These are phyloP conservation scores for Chrysogorgia sp. DNA, from an alignment of 92 coral and sea anemone species.

Conservation along the genomic window DNA sequence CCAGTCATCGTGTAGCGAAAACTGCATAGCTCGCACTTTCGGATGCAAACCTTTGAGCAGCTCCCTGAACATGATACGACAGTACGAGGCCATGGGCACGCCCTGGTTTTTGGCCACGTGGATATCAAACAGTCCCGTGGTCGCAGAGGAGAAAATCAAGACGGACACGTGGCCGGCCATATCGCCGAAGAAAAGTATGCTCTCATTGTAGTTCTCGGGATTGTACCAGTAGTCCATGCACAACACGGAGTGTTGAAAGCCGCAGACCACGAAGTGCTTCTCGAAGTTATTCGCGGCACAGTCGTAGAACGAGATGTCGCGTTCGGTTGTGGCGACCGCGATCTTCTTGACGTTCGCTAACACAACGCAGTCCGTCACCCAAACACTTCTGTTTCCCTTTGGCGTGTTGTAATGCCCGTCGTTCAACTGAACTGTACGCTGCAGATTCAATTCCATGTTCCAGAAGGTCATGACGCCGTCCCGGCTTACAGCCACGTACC, in stretches of 20 bases:
- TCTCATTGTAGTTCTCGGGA: conserved; percentile 75
- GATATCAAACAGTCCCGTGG: conserved; percentile 55
- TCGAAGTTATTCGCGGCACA: conserved; percentile 95
- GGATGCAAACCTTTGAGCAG: conserved; percentile 83
- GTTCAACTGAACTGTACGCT: conserved; percentile 60
- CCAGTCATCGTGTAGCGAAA: conserved; percentile 92
- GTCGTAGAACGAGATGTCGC: conserved; percentile 97
- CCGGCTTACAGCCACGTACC: conserved; percentile 92
- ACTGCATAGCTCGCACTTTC: conserved; percentile 76
- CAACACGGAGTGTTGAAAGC: conserved; percentile 83
- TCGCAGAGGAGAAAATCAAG: conserved; percentile 75
- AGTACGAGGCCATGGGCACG: conserved; percentile 42
- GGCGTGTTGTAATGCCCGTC: conserved; percentile 35
- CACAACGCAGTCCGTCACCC: conserved; percentile 98
- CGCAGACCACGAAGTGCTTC: conserved; percentile 84
- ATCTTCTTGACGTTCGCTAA: conserved; percentile 93
- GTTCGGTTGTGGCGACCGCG: conserved; percentile 91
- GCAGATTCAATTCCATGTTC: conserved; percentile 91
- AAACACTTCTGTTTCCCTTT: conserved; percentile 71
- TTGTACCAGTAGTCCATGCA: conserved; percentile 98
- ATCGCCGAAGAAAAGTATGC: conserved; percentile 83
- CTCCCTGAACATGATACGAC: conserved; percentile 82
- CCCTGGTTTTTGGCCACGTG: conserved; percentile 41
- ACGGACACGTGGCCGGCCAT: conserved; percentile 83
- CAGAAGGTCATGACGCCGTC: conserved; percentile 91